Conservation (phyloP, 1,140 invertebrate genomes). For the Amphibalanus amphitrite region DNA sequence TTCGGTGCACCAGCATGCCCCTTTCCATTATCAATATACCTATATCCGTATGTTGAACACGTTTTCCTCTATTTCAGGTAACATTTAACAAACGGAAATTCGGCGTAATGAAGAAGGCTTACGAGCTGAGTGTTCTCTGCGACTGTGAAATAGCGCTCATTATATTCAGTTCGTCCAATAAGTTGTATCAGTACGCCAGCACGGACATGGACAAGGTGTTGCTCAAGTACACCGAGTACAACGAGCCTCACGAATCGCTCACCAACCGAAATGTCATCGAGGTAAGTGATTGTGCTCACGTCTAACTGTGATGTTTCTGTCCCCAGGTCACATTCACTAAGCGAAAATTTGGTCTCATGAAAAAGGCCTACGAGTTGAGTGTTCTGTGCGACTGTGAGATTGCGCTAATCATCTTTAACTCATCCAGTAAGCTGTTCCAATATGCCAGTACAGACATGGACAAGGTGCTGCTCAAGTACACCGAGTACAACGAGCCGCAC, state of each 20-base stretch:
- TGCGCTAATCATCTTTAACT: conserved; percentile 98
- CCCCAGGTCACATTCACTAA: conserved; percentile 97
- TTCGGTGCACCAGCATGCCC: too few relatives aligned
- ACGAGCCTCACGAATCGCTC: conserved; percentile 97
- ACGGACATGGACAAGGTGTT: conserved; percentile 99
- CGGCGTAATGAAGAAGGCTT: conserved; percentile 99
- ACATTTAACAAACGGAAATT: conserved; percentile 99
- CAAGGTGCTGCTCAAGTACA: conserved; percentile 98
- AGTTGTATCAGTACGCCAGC: conserved; percentile 97
- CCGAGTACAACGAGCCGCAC: conserved; percentile 99
- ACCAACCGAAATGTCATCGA: conserved; percentile 99
- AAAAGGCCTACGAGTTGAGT: conserved; percentile 97
- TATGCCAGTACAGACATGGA: conserved; percentile 99
- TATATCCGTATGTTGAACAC: too few relatives aligned
- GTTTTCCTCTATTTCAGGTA: conserved; percentile 58
- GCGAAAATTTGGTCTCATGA: conserved; percentile 99
- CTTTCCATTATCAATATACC: too few relatives aligned
- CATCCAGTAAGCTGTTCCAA: conserved; percentile 97
- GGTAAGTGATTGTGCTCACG: conserved; percentile 34
- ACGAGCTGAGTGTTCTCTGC: conserved; percentile 94
- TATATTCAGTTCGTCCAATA: conserved; percentile 98
- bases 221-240: conserved; percentile 99
- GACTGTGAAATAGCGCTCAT: conserved; percentile 99
- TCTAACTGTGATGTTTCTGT: conserved; percentile 18
- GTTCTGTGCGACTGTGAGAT: conserved; percentile 99